Base-by-base conservation (phyloP, 1,140 invertebrate species). In the Octopus sinensis region DNA sequence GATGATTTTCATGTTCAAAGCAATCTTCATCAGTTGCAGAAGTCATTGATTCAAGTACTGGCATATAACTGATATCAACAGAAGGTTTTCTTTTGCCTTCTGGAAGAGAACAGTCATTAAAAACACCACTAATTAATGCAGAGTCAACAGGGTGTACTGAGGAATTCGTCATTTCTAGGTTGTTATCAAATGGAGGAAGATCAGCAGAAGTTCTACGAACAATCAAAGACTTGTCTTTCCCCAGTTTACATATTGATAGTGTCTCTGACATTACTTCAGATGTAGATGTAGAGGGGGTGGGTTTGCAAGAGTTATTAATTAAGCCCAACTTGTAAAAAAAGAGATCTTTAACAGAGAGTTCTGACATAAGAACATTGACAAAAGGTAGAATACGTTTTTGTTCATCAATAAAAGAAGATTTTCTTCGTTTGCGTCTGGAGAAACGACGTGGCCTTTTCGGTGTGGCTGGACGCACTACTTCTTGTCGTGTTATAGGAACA, bases 251-350 rank as follows among this genome's bases (percentile, higher is more conserved):
- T n/a, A 13, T 13, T 6, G 17, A n/a, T 13, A 23, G 9, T 5
- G 13, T 13, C 13, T 13, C 30, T 62, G 9, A 9, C 56, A 62
- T 62, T 62, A 17, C 4, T 17, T 9, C 56, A 13, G 68, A 4
- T 13, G 5, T 5, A 4, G 17, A 13, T 5, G 68, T n/a, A 13
- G 68, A 73, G 30, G 9, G 4, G 68, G 76, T 6, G 17, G 43
- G n/a, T 51, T 52, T 52, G 30, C 17, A 51, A 43, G 4, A 77
- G 13, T 51, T 13, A 43, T 53, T 77, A 6, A 77, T 77, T 51
- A 77, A 43, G 13, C 76, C 76, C 76, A 77, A 51, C 52, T 77
- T 77, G 76, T 77, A 77, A 51, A 77, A 77, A 43, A 30, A 77
- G 13, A 17, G 30, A 6, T 77, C 76, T 43, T 77, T 77, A 13